Percentiles rank a stretch among this genome's conserved stretches.
Conservation (phyloP, 2,888 invertebrate genomes). For the Sminthurides aquaticus region DNA sequence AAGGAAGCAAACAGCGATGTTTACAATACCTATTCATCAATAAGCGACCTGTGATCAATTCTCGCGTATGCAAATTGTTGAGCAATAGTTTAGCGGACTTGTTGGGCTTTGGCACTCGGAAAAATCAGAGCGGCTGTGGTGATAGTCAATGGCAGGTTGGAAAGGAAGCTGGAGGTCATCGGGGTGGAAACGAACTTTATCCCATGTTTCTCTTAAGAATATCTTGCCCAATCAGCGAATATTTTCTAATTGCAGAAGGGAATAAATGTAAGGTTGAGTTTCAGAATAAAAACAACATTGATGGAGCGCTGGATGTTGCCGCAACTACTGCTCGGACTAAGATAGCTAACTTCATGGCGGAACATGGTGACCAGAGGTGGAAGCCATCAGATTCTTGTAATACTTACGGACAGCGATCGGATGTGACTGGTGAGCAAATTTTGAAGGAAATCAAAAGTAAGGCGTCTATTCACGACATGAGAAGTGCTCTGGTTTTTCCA, state of each 20-base stretch:
- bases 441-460: conserved; percentile 1
- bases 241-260: conserved; percentile 52
- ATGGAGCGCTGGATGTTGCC: conserved; percentile 38
- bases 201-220: conserved; percentile 54
- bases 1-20: conserved; percentile 44
- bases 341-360: neutral
- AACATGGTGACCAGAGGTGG: neutral
- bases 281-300: conserved; percentile 51
- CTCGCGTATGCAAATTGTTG: conserved; percentile 44
- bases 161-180: conserved; percentile 43
- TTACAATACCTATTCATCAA: conserved; percentile 62
- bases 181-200: conserved; percentile 40
- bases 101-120: neutral
- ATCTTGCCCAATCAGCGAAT: conserved; percentile 51
- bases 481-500: conserved; percentile 30
- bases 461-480: conserved; percentile 27
- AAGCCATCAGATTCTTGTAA: too few species aligned
- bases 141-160: conserved; percentile 20
- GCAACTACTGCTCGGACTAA: neutral
- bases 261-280: conserved; percentile 53
- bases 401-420: neutral
- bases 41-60: conserved; percentile 53
- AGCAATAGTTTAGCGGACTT: neutral
- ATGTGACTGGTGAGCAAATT: neutral
- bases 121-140: neutral